Percentiles rank a stretch among this genome's conserved stretches.
Evolutionary conservation across 2,888 invertebrate genomes (phyloP).

Genomic region (Matsumyia berberina): DNA sequence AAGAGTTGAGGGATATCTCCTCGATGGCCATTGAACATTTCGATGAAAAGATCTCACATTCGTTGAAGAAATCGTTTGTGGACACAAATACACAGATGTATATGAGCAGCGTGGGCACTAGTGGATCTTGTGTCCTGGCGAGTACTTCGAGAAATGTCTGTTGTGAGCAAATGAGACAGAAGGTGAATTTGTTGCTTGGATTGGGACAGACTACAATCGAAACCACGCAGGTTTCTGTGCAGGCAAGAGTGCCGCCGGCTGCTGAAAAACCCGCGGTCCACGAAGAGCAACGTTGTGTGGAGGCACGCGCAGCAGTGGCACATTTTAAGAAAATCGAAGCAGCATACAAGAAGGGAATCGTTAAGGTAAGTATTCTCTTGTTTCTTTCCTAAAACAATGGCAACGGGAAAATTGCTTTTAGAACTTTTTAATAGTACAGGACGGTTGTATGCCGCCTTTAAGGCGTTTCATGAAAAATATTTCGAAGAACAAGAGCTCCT

Average conservation of each 20-base stretch:
- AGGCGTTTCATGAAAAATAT: too few species aligned
- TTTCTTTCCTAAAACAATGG: too few species aligned
- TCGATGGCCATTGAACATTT: conserved; percentile 97
- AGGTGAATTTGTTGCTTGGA: conserved; percentile 67
- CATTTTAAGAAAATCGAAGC: conserved; percentile 78
- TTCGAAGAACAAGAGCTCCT: too few species aligned
- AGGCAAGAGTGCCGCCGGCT: conserved; percentile 37
- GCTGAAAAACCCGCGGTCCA: conserved; percentile 57
- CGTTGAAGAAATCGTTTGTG: conserved; percentile 78
- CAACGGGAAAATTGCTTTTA: too few species aligned
- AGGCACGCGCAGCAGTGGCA: conserved; percentile 79
- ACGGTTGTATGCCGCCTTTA: too few species aligned
- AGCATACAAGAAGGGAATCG: conserved; percentile 81
- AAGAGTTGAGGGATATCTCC: conserved; percentile 95
- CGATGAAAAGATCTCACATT: conserved; percentile 91
- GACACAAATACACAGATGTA: conserved; percentile 72
- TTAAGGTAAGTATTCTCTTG: conserved; percentile 82
- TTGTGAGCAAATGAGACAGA: conserved; percentile 76
- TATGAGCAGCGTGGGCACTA: conserved; percentile 47
- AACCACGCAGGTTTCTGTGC: conserved; percentile 32
- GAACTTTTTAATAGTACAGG: too few species aligned
- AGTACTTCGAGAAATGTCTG: conserved; percentile 69
- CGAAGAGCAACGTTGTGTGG: conserved; percentile 78
- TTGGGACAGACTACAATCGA: conserved; percentile 65
- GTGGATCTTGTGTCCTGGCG: conserved; percentile 44